Base-by-base conservation (phyloP, 2,113 vertebrate species). In the Dicrurus megarhynchus region DNA sequence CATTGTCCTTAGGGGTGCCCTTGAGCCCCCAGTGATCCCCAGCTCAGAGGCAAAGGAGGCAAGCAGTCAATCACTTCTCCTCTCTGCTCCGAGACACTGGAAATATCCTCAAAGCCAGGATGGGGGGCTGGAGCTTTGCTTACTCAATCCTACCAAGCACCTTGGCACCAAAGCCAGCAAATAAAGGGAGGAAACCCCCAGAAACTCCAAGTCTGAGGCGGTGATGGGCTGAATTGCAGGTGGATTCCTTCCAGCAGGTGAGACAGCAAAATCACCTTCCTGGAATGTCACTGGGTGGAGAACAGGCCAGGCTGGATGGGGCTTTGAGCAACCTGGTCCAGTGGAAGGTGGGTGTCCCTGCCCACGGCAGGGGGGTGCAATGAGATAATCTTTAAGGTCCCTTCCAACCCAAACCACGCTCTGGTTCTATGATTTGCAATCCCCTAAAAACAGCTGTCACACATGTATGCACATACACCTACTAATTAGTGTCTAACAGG, bases 21-120 rank as follows among this genome's bases (percentile, higher is more conserved):
- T 6, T 0, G 2, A 46, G 21, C 2, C 4, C 30, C 17, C n/a
- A 37, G 42, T 1, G 32, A 27, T 10, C 3, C 16, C 16, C 50
- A 49, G 19, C 14, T 61, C 35, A 35, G 24, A 44, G 28, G 15
- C 13, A n/a, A 55, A 67, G 42, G 46, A 47, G 49, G 35, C 5
- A 30, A 53, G 71, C 52, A 50, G 6, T 5, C 14, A 44, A 35
- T 3, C 9, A 37, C 30, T 24, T 56, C 50, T 35, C 26, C 37
- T 37, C 49, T 56, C 68, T 4, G 5, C 57, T 42, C 63, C 11
- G 44, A 49, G 30, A 41, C 2, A 10, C 10, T 49, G 27, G 32
- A 30, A 80, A 23, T 4, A 6, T n/a, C n/a, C 8, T 11, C 16
- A 30, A 52, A 67, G 35, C 6, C 19, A 42, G 33, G 35, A 42